Evolutionary conservation across 2,797 vertebrate genomes (phyloP), one percentile per base, ranked within the genome.

Genomic region (Girardinus metallicus): DNA sequence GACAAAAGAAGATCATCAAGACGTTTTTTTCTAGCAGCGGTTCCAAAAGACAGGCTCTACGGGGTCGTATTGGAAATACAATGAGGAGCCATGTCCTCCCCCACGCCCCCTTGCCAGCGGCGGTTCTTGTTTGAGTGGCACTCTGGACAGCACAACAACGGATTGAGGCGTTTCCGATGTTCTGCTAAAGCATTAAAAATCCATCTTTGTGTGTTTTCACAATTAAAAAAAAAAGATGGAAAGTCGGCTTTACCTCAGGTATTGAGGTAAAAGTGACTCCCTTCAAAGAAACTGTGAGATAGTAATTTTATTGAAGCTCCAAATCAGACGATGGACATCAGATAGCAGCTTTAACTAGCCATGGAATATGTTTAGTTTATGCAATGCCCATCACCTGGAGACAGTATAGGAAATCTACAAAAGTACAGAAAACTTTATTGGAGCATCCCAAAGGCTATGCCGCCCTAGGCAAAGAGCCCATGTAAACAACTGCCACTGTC

Each of bases 1-100:
- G 21, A 68, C 64, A 68, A 68, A 68, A 41, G 18, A 4, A 68
- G 64, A 41, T 68, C 62, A 64, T 21, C 64, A 68, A 68, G 64
- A 68, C 10, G 9, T 8, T 39, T 51, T 66, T 66, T 36, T 23
- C 31, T 29, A 36, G 62, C 62, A 26, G 64, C 36, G 5, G 18
- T 34, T 68, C 16, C 9, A 39, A 39, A 66, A 66, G 62, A 11
- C 34, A 39, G 34, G 34, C 62, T 39, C 34, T 2, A 39, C 8
- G 3, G 34, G n/a, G 8, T 66, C 39, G 7, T 66, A 4, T 66
- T 21, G 11, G 62, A 66, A 39, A 66, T 18, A 66, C 34, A 66
- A 66, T 21, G 34, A 31, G 34, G 34, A 3, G 16, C 2, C 31
- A 36, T n/a, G 23, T 55, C 53, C 23, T 55, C 23, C 53, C 53